Conservation (phyloP, 2,888 invertebrate species). For the Pseudanteris insignis region DNA sequence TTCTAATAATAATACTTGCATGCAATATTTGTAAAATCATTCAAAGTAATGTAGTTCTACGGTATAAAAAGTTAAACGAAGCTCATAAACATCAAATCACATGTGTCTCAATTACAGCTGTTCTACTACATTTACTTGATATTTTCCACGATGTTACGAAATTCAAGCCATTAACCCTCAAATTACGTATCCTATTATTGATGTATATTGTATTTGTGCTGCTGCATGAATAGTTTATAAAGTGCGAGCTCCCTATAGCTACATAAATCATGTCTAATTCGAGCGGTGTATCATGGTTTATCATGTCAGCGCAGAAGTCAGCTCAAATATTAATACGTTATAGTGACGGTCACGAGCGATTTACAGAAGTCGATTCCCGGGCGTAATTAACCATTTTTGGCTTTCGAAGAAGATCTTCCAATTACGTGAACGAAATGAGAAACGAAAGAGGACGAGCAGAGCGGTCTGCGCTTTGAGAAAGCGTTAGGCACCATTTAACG, state of each 20-base stretch:
- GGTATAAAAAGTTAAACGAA: no score
- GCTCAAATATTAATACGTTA: slow-evolving; percentile 41
- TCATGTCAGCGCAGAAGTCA: slow-evolving; percentile 35
- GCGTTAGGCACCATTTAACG: slow-evolving; percentile 24
- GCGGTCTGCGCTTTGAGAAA: slow-evolving; percentile 25
- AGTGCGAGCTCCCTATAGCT: slow-evolving; percentile 31
- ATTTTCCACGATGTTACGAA: slow-evolving; percentile 28
- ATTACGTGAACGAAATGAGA: slow-evolving; percentile 29
- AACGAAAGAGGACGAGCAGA: slow-evolving; percentile 17
- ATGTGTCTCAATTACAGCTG: slow-evolving; percentile 13
- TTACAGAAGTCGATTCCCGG: slow-evolving; percentile 36
- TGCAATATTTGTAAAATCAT: no score
- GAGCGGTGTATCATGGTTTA: slow-evolving; percentile 35
- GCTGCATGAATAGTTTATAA: slow-evolving; percentile 38
- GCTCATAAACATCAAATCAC: no score
- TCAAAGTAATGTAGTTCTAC: no score
- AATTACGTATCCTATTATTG: slow-evolving; percentile 38
- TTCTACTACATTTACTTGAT: slow-evolving; percentile 17
- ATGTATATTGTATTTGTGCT: slow-evolving; percentile 41
- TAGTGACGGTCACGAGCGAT: slow-evolving; percentile 36
- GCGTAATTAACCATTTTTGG: slow-evolving; percentile 35
- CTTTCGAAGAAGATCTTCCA: slow-evolving; percentile 32
- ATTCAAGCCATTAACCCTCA: slow-evolving; percentile 36
- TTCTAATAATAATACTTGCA: no score
- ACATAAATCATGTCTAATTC: slow-evolving; percentile 44